A percentile compares a stretch with the other conserved stretches of the same genome.
phyloP scores from a whole-genome alignment of 2,797 vertebrate species.

The Neosalanx taihuensis region DNA sequence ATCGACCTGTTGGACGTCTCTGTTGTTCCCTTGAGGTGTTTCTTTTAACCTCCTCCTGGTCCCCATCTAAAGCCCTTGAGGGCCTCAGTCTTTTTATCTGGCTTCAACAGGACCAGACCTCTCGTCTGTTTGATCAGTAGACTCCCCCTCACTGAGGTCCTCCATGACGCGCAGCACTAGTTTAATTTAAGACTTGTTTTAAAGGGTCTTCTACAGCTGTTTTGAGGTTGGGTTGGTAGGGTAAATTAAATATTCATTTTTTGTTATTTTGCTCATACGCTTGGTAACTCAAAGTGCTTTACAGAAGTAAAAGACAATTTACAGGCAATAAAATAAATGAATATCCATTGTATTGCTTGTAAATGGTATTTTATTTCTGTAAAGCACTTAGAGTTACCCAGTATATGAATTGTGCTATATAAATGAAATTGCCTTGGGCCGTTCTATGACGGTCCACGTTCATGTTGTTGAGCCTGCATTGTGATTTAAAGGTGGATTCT shows the following conservation, averaged over 20 bases:
- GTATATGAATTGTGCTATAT: too few relatives aligned
- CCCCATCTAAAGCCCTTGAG: slow-evolving; percentile 35
- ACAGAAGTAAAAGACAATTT: too few relatives aligned
- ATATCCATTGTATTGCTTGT: too few relatives aligned
- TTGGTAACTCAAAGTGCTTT: too few relatives aligned
- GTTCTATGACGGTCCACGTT: too few relatives aligned
- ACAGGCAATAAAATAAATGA: too few relatives aligned
- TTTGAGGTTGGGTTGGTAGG: too few relatives aligned
- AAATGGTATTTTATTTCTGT: too few relatives aligned
- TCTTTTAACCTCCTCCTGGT: slow-evolving; percentile 27
- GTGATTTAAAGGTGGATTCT: too few relatives aligned
- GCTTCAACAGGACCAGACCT: slow-evolving; percentile 28
- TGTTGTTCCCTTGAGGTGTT: slow-evolving; percentile 25
- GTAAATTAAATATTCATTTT: slow-evolving; percentile 30
- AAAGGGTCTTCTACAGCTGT: slow-evolving; percentile 15
- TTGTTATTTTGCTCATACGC: neutral
- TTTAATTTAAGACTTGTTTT: slow-evolving; percentile 32
- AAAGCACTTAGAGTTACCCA: too few relatives aligned
- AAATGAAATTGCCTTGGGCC: too few relatives aligned
- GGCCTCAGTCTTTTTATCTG: slow-evolving; percentile 34
- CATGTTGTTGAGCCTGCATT: too few relatives aligned
- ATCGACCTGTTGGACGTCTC: slow-evolving; percentile 19
- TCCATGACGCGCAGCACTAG: slow-evolving; percentile 25
- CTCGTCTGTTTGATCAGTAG: slow-evolving; percentile 37
- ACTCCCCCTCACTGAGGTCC: slow-evolving; percentile 33